phyloP scores from a whole-genome alignment of 2,797 vertebrate genomes.

The Acanthurus lineatus region DNA sequence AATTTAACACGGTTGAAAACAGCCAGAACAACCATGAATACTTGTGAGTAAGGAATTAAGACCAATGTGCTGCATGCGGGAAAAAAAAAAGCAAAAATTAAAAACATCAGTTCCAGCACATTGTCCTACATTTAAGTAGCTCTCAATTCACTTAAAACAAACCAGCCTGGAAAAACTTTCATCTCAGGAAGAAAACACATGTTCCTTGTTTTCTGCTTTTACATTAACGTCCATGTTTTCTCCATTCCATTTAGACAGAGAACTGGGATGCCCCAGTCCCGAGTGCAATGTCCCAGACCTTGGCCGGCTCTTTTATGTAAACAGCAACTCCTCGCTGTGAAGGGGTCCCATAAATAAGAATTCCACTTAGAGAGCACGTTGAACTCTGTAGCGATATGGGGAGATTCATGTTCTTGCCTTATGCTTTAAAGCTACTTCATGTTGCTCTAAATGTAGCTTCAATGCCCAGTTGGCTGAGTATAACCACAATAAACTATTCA shows the following conservation, averaged over 20 bases:
- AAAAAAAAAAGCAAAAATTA: too few relatives aligned
- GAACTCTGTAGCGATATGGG: slow-evolving; percentile 69
- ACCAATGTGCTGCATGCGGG: not conserved
- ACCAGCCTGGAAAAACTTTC: slow-evolving; percentile 70
- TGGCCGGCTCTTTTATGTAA: slow-evolving; percentile 84
- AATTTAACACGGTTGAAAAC: not conserved
- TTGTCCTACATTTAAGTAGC: slow-evolving; percentile 47
- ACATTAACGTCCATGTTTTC: slow-evolving; percentile 80
- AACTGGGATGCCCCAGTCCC: slow-evolving; percentile 78
- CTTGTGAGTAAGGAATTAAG: slow-evolving; percentile 2
- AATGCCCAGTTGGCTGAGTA: slow-evolving; percentile 70
- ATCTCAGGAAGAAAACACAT: slow-evolving; percentile 72
- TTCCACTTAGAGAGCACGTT: slow-evolving; percentile 85
- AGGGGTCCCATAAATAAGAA: slow-evolving; percentile 87
- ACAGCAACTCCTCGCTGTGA: slow-evolving; percentile 87
- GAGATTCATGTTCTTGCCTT: slow-evolving; percentile 75
- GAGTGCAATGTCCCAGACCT: slow-evolving; percentile 83
- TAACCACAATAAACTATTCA: slow-evolving; percentile 59
- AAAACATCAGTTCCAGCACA: slow-evolving; percentile 15
- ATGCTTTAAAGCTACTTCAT: slow-evolving; percentile 70
- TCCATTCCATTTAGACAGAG: slow-evolving; percentile 75
- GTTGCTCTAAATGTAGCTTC: slow-evolving; percentile 74
- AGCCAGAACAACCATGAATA: slow-evolving; percentile 2
- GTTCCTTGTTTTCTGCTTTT: slow-evolving; percentile 75
- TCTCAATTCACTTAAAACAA: slow-evolving; percentile 61